Base-by-base conservation (phyloP, 2,888 invertebrate species). In the Nymphalis c-album region DNA sequence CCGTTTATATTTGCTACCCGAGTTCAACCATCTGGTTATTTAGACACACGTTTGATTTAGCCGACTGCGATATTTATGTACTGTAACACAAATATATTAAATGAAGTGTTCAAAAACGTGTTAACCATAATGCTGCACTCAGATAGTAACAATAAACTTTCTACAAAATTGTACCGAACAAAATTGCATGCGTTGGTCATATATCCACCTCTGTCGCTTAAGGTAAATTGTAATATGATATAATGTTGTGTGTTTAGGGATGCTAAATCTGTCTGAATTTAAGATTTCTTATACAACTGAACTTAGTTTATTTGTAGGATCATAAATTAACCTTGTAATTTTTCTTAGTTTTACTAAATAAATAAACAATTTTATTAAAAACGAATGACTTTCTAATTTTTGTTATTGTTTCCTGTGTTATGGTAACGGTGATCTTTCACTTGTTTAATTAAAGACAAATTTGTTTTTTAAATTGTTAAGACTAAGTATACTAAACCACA, bases 341-440 rank as follows among this genome's bases (percentile, higher is more conserved):
- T 71, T 67, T 69, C 59, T 50, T 58, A 53, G 50, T 57, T 62
- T 55, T 65, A 63, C 58, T 63, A 59, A 67, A 69, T 66, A 71
- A 69, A 71, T 62, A 64, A 40, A 40, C 40, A 40, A 64, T 60
- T 64, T 63, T 61, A 69, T 69, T 81, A 78, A 82, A 77, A 71
- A 55, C 46, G 35, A 22, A 45, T 47, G 47, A 58, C 47, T 63
- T 63, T 65, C 59, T 31, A 53, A 66, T 65, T 66, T 59, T 59
- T 66, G 40, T 18, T 46, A 60, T 55, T 35, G n/a, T 26, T 40
- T 10, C 40, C 26, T 55, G 31, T 31, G n/a, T 60, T 60, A 31
- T 40, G 35, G 13, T 64, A 45, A 60, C 60, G 53, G 53, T 31
- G 26, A 20, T 40, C 40, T 13, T 40, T 13, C 4, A 10, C 10